Evolutionary conservation across 2,888 invertebrate genomes (phyloP), one percentile per base, ranked within the genome.

Genomic region (Branchellion lobata): DNA sequence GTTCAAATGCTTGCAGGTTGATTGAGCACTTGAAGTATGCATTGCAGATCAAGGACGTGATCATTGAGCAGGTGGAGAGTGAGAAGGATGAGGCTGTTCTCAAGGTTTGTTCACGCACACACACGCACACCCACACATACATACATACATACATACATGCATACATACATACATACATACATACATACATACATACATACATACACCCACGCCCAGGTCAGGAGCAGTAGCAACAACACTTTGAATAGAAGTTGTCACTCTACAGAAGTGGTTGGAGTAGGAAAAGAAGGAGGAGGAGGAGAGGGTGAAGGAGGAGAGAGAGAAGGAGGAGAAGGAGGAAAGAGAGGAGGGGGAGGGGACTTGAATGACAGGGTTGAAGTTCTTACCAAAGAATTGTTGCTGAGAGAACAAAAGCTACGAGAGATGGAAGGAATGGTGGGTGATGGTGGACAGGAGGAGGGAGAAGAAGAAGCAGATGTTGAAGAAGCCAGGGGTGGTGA

Each of bases 21-120:
- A 82, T 83, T 24, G 79, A 78, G 24, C 82, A 83, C 57, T 80
- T 83, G 69, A 68, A 76, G 47, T 72, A 68, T 40, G 81, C 79
- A 0, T 34, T 83, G 57, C 80, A 82, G 65, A 81, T 81, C 18
- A 83, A 83, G 80, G 83, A 83, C n/a, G 79, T 82, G 40, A 82
- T 82, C 40, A 81, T 82, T 21, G 81, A 82, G 69, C 83, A 83
- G 72, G 75, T 75, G 27, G 83, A 82, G 51, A 81, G 78, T 61
- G 83, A 83, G 3, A 5, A 5, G n/a, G 65, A n/a, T 21, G 8
- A 65, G n/a, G 3, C n/a, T 11, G 65, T 27, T 65, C 24, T 65
- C 65, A 5, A 5, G n/a, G 65, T 40, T 8, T 40, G 8, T 8
- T 40, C 40, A 40, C 40, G 14, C 40, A 40, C 40, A 40, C 40